Evolutionary conservation across 2,113 vertebrate species (phyloP).

Genomic region (Oryzias celebensis): DNA sequence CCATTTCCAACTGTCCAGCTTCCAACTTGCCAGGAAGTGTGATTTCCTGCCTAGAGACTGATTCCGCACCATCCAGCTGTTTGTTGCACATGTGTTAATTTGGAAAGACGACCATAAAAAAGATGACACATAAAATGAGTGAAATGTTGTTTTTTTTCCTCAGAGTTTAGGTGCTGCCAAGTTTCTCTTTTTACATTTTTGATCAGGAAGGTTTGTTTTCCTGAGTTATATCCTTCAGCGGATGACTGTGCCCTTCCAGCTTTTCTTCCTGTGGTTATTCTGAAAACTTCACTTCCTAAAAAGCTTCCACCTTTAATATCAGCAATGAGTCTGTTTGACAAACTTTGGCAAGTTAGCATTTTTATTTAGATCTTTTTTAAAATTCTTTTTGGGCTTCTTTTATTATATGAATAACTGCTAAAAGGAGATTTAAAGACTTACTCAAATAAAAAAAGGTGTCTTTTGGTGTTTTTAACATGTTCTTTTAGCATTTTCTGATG

Average conservation of each 20-base stretch:
- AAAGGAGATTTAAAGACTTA: too few relatives aligned
- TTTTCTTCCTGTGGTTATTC: slow-evolving; percentile 20
- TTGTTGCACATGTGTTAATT: slow-evolving; percentile 48
- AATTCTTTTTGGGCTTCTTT: too few relatives aligned
- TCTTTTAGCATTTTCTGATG: too few relatives aligned
- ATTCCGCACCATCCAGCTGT: slow-evolving; percentile 64
- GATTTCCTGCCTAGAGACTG: slow-evolving; percentile 58
- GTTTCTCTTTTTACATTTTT: slow-evolving; percentile 27
- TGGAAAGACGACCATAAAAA: slow-evolving; percentile 15
- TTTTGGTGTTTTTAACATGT: too few relatives aligned
- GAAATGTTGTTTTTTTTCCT: slow-evolving; percentile 46
- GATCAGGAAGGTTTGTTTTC: slow-evolving; percentile 29
- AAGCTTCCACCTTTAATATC: slow-evolving; percentile 2
- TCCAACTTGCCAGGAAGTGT: slow-evolving; percentile 57
- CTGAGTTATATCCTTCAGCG: not conserved
- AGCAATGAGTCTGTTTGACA: too few relatives aligned
- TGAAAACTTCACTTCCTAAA: slow-evolving; percentile 10
- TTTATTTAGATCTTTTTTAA: too few relatives aligned
- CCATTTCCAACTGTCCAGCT: slow-evolving; percentile 44
- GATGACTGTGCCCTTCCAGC: slow-evolving; percentile 9
- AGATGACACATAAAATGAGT: slow-evolving; percentile 18
- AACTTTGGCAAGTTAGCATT: too few relatives aligned
- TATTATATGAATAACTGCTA: too few relatives aligned
- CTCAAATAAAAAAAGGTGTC: too few relatives aligned
- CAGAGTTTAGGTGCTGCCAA: slow-evolving; percentile 38